A percentile compares a stretch with the other conserved stretches of the same genome.
These are phyloP conservation scores for Echeneis naucrates DNA, from an alignment of 2,797 vertebrate species.

Conservation along the genomic window DNA sequence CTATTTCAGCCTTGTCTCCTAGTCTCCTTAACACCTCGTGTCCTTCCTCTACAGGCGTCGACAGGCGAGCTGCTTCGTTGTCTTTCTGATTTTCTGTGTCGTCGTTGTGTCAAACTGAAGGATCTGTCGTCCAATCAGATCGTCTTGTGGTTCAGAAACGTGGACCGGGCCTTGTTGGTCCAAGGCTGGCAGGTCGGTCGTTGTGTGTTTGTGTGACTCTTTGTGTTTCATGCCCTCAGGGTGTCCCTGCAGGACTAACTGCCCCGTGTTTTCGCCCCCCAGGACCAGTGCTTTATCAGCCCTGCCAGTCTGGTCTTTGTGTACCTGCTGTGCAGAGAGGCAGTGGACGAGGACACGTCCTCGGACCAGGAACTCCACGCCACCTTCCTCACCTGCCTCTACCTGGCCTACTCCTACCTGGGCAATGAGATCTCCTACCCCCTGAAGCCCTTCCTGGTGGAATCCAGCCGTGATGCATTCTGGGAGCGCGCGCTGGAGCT, in stretches of 20 bases:
- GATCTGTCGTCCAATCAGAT: conserved; percentile 91
- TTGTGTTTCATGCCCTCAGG: no score
- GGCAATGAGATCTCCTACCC: conserved; percentile 95
- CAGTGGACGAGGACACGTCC: conserved; percentile 89
- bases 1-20: neutral
- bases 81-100: conserved; percentile 92
- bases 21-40: neutral
- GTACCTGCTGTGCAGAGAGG: conserved; percentile 92
- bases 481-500: conserved; percentile 92
- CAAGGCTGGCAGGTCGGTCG: conserved; percentile 89
- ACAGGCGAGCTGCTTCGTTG: conserved; percentile 93
- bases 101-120: conserved; percentile 92
- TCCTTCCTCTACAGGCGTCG: conserved; percentile 85
- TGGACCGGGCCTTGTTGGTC: conserved; percentile 92
- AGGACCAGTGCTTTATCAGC: conserved; percentile 93
- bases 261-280: neutral
- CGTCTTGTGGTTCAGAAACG: conserved; percentile 93
- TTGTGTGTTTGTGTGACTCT: no score
- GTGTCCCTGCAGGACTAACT: no score
- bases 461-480: conserved; percentile 92
- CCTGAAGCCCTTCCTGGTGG: conserved; percentile 93
- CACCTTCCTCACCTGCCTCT: conserved; percentile 91
- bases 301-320: conserved; percentile 94
- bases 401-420: conserved; percentile 93
- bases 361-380: conserved; percentile 91